Evolutionary conservation across 2,797 vertebrate genomes (phyloP), one percentile per base, ranked within the genome.

Genomic region (Anabas testudineus): DNA sequence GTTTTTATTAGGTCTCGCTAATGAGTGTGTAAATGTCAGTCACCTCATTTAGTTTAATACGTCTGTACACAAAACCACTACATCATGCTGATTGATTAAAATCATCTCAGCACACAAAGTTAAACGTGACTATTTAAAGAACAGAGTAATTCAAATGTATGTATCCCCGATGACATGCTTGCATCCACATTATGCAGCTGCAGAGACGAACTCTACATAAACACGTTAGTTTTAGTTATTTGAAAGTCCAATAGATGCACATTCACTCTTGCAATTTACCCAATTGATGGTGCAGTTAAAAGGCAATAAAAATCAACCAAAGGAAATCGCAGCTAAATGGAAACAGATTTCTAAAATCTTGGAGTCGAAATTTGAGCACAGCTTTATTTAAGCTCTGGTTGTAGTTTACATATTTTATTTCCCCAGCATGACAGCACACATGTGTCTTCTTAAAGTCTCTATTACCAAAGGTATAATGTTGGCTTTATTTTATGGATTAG

Each of bases 321-420:
- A 90, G 91, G 48, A 88, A 90, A 89, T 77, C 52, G 75, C 80
- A 87, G 84, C 82, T 86, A 83, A 90, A 85, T 75, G 87, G 83
- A 93, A 92, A 86, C 84, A 90, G 73, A 54, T 90, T 78, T 86
- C 77, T 67, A 37, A 84, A 87, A 86, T 77, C 39, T 85, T 84
- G 88, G 70, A 86, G 83, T 82, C 88, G 87, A 70, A 80, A 84
- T 88, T 80, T 71, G 88, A 90, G 88, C 67, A 51, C 76, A 83
- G 90, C 78, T 91, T 90, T 78, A 83, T 68, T 61, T 67, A 62
- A 71, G 41, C 37, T 59, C 32, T 36, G 82, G 83, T 75, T 74
- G 74, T 86, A 85, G 86, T 83, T 86, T 82, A 88, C 82, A 71
- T 85, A 71, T 82, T 91, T 87, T 85, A 90, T 88, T 90, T 90